These are phyloP conservation scores for Nipponacmea schrenckii DNA, from an alignment of 2,888 invertebrate species.

Conservation along the genomic window DNA sequence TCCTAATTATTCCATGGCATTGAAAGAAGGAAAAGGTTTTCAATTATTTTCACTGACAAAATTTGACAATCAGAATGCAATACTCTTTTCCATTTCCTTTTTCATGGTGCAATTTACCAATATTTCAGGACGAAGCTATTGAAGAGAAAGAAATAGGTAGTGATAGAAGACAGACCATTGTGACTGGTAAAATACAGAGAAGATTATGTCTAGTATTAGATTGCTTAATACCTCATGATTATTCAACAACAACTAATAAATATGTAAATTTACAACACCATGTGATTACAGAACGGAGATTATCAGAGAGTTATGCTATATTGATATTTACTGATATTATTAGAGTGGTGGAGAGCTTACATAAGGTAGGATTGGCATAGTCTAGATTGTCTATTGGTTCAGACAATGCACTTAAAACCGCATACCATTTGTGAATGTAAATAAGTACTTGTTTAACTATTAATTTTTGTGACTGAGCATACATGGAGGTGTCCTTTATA, in stretches of 20 bases:
- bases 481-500: too few species aligned
- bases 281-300: constrained; percentile 80
- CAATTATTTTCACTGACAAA: too few species aligned
- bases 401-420: too few species aligned
- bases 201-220: constrained; percentile 80
- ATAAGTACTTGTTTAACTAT: too few species aligned
- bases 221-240: constrained; percentile 79
- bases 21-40: too few species aligned
- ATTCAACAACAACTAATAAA: constrained; percentile 70
- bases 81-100: background rate
- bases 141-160: constrained; percentile 74
- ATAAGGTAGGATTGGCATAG: constrained; percentile 72
- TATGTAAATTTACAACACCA: constrained; percentile 71
- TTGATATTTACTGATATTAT: constrained; percentile 81
- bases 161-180: constrained; percentile 62
- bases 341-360: constrained; percentile 78
- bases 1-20: constrained; percentile 80
- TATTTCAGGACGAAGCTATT: constrained; percentile 75
- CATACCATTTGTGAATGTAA: too few species aligned
- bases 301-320: constrained; percentile 79
- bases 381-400: background rate
- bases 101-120: background rate
- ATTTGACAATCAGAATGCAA: background rate
- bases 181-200: constrained; percentile 62
- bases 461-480: too few species aligned